These are phyloP conservation scores for Chlorocebus sabaeus DNA, from an alignment of 2,113 vertebrate species.

Conservation along the genomic window DNA sequence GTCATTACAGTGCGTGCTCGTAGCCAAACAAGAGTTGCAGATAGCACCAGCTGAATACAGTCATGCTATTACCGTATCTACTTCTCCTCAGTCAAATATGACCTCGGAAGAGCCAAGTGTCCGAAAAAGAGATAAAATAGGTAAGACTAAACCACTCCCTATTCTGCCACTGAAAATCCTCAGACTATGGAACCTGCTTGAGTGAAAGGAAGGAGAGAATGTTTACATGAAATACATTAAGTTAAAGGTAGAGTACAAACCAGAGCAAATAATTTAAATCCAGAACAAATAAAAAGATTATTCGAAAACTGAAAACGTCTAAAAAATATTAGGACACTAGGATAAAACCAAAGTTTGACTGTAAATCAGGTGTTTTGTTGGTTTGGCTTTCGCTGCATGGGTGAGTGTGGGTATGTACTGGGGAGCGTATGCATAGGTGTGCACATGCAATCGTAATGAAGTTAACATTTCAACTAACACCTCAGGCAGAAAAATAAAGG, in stretches of 20 bases:
- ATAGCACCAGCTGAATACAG: neutral
- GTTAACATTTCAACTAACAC: neutral
- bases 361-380: neutral
- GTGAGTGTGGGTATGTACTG: neutral
- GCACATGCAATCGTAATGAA: neutral
- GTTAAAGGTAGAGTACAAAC: neutral
- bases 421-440: fast-evolving
- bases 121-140: neutral
- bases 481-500: neutral
- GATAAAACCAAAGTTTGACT: neutral
- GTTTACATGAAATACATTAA: neutral
- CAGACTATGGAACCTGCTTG: neutral
- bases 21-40: neutral
- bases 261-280: neutral
- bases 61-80: neutral
- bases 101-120: neutral
- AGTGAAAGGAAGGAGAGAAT: neutral
- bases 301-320: neutral
- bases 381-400: neutral
- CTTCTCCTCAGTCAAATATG: neutral
- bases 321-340: neutral
- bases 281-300: neutral
- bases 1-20: neutral
- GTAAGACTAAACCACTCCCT: neutral
- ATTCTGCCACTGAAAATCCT: neutral